Evolutionary conservation across 2,888 invertebrate genomes (phyloP).

Genomic region (Elysia crispata): DNA sequence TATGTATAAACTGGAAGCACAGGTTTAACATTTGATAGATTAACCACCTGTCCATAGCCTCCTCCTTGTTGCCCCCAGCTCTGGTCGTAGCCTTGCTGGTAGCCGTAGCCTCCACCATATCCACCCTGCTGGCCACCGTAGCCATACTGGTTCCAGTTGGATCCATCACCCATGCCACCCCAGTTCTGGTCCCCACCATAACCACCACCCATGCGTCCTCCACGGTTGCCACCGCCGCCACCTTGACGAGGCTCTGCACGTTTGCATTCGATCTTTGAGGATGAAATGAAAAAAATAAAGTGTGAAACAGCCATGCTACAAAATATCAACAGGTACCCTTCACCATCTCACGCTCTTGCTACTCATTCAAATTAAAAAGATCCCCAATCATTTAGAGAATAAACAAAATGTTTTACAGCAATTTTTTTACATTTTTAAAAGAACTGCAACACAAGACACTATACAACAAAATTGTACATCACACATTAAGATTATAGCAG

Average conservation of each 20-base stretch:
- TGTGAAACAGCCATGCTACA: no score
- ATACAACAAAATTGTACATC: not conserved
- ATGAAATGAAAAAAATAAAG: not conserved
- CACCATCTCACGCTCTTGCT: not conserved
- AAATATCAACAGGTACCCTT: not conserved
- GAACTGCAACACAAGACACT: not conserved
- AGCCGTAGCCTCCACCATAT: conserved; percentile 36
- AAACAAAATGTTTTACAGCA: no score
- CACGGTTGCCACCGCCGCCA: conserved; percentile 48
- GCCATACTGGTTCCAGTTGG: conserved; percentile 43
- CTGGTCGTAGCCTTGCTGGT: conserved; percentile 45
- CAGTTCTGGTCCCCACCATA: conserved; percentile 39
- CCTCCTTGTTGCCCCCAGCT: conserved; percentile 45
- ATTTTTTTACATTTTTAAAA: no score
- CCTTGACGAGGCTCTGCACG: conserved; percentile 51
- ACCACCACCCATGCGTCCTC: conserved; percentile 31
- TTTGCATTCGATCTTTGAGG: conserved; percentile 52
- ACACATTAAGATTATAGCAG: no score
- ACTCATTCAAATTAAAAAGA: not conserved
- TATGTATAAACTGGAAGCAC: no score
- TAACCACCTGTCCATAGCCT: conserved; percentile 31
- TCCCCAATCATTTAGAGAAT: not conserved
- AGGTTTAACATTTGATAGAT: no score
- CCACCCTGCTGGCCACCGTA: conserved; percentile 45
- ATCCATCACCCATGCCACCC: conserved; percentile 46